Conservation (phyloP, 2,113 vertebrate species). For the Dinomys branickii region DNA sequence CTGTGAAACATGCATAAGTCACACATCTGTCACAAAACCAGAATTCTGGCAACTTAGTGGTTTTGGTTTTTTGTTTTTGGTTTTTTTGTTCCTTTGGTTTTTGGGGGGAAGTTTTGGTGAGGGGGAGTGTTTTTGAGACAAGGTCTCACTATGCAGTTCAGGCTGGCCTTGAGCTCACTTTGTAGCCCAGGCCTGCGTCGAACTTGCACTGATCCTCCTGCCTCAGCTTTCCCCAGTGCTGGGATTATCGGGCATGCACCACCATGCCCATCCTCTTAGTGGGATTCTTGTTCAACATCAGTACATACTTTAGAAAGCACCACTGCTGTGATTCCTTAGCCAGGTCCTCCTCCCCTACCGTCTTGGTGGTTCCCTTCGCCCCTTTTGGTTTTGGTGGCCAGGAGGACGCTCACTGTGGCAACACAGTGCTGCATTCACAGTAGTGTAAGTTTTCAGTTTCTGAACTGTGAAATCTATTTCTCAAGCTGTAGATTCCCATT, state of each 20-base stretch:
- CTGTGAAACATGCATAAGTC: neutral
- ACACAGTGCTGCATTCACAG: rapidly evolving
- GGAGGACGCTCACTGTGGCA: neutral
- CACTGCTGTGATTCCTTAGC: neutral
- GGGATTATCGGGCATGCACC: no score
- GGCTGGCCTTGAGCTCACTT: no score
- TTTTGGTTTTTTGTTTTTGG: neutral
- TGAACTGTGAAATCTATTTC: neutral
- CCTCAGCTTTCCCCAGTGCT: no score
- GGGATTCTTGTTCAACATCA: neutral
- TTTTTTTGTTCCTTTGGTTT: no score
- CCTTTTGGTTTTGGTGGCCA: neutral
- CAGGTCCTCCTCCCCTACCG: rapidly evolving
- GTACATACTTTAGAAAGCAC: neutral
- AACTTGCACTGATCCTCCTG: no score
- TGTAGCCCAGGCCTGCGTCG: no score
- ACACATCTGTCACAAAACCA: no score
- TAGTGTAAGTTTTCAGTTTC: neutral
- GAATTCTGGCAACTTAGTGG: neutral
- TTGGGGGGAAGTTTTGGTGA: no score
- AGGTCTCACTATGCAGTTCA: no score
- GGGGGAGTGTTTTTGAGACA: no score
- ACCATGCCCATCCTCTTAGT: neutral
- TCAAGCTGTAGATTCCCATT: neutral
- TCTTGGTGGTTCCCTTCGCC: neutral